Evolutionary conservation across 2,113 vertebrate genomes (phyloP), one percentile per base, ranked within the genome.

Genomic region (Alexandromys fortis): DNA sequence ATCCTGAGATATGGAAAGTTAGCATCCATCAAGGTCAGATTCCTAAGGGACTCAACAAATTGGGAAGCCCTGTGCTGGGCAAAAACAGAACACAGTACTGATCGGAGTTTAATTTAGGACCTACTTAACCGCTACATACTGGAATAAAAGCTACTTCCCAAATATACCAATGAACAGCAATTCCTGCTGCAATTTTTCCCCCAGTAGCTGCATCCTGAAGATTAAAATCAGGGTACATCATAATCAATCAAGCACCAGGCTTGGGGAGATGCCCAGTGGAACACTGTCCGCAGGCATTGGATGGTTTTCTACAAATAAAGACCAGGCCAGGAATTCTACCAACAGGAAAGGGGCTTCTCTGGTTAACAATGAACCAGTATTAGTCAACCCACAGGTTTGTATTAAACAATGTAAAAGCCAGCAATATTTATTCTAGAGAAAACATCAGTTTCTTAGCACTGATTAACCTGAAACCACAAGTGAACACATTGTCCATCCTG

Each of bases 101-200:
- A 83, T 91, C 35, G 75, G 68, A 87, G 21, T 10, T 81, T 61
- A 30, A 63, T 12, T 83, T 30, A 38, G 22, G 26, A 63, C 28
- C 72, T 79, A 92, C 81, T 42, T 89, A 72, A 83, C 42, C 11
- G 4, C 81, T 93, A 78, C 24, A 24, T 83, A 0, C 1, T 26
- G 13, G 17, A 94, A 78, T 65, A 45, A 65, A 92, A 94, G 92
- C 26, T 42, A 86, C 33, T 94, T 96, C 19, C 30, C 81, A 86
- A 90, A 79, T 14, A 19, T 49, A 87, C 21, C 38, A 67, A 35
- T 22, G 79, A 2, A 86, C 35, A 49, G 30, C 45, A 68, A 78
- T 26, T 67, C 86, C 72, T 35, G 6, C 8, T 55, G 45, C 61
- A 93, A 89, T 63, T 42, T 21, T 72, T 73, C n/a, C 70, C 65